Conservation (phyloP, 2,797 vertebrate species). For the Trematomus bernacchii region DNA sequence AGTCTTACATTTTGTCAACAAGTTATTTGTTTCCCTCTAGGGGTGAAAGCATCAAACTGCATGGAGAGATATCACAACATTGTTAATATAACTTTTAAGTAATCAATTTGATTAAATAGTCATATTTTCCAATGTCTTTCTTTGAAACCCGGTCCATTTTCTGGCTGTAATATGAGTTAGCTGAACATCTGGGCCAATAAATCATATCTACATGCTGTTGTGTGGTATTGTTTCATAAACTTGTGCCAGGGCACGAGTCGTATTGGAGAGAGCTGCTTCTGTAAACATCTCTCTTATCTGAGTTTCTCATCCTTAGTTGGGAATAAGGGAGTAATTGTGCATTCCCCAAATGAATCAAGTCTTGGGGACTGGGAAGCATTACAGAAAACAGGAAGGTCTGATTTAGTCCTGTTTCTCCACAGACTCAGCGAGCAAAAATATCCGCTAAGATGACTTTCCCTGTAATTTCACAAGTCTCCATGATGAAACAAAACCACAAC, state of each 20-base stretch:
- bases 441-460: background rate
- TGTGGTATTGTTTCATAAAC: background rate
- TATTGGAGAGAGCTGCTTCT: background rate
- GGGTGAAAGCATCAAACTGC: background rate
- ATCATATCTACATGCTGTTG: background rate
- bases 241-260: background rate
- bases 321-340: background rate
- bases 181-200: background rate
- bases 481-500: conserved; percentile 29
- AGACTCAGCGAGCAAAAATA: background rate
- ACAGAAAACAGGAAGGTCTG: conserved; percentile 53
- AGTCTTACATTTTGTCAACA: background rate
- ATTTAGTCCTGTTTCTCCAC: background rate
- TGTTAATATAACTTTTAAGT: background rate
- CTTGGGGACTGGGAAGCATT: background rate
- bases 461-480: conserved; percentile 47
- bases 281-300: background rate
- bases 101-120: background rate
- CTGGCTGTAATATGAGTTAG: too few species aligned
- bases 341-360: conserved; percentile 35
- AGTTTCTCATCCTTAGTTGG: background rate
- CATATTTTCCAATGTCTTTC: background rate
- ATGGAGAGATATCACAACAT: background rate
- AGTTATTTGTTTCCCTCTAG: conserved; percentile 12
- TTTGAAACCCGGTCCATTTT: background rate